These are phyloP conservation scores for Sapajus apella DNA, from an alignment of 2,113 vertebrate genomes.

Conservation along the genomic window DNA sequence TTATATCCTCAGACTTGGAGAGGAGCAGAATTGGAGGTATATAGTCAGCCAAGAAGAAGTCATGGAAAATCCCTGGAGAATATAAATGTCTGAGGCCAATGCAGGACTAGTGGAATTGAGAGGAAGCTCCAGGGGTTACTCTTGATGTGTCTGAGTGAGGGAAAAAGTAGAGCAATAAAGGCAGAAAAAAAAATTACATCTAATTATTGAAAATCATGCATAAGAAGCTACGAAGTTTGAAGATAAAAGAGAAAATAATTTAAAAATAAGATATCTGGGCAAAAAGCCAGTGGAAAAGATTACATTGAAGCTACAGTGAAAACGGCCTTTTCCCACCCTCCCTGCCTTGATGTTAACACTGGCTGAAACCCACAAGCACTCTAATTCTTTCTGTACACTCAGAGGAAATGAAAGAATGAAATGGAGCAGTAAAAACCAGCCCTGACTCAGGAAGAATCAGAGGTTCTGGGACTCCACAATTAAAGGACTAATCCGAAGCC, in stretches of 20 bases:
- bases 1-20: not conserved
- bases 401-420: not conserved
- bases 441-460: not conserved
- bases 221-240: not conserved
- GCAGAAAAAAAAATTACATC: not conserved
- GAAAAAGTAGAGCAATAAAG: not conserved
- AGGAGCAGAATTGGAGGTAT: not conserved
- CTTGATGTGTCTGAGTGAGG: not conserved
- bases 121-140: not conserved
- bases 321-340: not conserved
- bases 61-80: not conserved
- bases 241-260: not conserved
- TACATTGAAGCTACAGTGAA: not conserved
- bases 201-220: not conserved
- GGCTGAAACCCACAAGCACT: not conserved
- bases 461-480: not conserved
- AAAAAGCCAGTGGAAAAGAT: not conserved
- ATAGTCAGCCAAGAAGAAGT: not conserved
- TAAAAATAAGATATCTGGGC: not conserved
- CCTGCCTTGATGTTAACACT: not conserved
- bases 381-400: not conserved
- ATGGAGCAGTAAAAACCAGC: not conserved
- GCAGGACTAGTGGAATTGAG: not conserved
- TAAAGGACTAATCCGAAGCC: not conserved
- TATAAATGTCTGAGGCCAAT: not conserved